Percentiles rank a stretch among this genome's conserved stretches.
Conservation (phyloP, 2,113 vertebrate species). For the Atractosteus spatula region DNA sequence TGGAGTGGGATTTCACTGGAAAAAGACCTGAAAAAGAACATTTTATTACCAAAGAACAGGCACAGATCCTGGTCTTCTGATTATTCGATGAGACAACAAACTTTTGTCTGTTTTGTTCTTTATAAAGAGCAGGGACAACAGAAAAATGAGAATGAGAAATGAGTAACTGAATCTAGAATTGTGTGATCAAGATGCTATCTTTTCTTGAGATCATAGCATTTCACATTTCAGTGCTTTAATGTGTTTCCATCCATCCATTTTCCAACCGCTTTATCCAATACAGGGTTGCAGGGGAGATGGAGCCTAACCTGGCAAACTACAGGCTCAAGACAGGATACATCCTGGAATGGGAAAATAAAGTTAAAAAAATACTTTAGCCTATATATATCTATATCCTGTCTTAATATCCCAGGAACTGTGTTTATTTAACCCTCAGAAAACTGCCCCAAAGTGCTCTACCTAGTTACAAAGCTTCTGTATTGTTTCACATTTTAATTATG, state of each 20-base stretch:
- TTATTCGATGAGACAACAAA: constrained; percentile 19
- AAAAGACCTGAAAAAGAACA: constrained; percentile 49
- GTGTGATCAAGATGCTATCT: constrained; percentile 23
- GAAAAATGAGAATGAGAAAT: background rate
- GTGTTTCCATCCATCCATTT: background rate
- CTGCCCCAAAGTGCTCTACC: too few species aligned
- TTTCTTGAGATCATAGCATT: constrained; percentile 14
- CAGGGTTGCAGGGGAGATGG: too few species aligned
- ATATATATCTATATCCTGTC: too few species aligned
- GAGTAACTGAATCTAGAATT: constrained; percentile 1
- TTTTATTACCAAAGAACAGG: constrained; percentile 41
- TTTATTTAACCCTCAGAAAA: too few species aligned
- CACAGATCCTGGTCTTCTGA: constrained; percentile 28
- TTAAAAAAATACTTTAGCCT: too few species aligned
- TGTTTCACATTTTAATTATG: too few species aligned
- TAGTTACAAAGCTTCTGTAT: too few species aligned
- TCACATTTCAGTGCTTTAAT: constrained; percentile 14
- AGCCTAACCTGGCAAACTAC: too few species aligned
- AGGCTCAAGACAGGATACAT: too few species aligned
- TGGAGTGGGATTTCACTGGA: constrained; percentile 57
- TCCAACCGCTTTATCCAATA: too few species aligned
- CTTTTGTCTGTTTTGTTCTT: constrained; percentile 21
- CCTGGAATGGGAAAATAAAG: too few species aligned
- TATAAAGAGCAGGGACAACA: constrained; percentile 14
- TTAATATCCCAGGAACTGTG: too few species aligned